Percentiles rank a stretch among this genome's conserved stretches.
Conservation (phyloP, 2,888 invertebrate genomes). For the Trimorus sp. region DNA sequence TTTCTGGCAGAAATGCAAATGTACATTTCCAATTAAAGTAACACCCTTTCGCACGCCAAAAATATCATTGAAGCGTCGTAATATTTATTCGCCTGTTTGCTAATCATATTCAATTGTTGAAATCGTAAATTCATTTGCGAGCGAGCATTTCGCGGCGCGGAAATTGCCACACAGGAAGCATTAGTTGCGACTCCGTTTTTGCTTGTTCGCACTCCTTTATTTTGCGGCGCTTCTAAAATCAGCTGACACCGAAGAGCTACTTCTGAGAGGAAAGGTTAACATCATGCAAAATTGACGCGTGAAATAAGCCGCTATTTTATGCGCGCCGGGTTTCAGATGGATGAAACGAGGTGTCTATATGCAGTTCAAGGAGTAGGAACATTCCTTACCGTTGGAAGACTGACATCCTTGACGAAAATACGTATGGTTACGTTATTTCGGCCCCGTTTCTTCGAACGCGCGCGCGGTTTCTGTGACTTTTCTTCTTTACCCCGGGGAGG, state of each 20-base stretch:
- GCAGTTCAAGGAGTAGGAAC: slow-evolving; percentile 60
- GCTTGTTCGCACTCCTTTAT: slow-evolving; percentile 19
- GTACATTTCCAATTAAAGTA: no score
- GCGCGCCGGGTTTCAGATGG: slow-evolving; percentile 63
- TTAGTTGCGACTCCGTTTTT: slow-evolving; percentile 10
- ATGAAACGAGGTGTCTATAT: slow-evolving; percentile 67
- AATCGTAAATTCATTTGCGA: no score
- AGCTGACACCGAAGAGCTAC: slow-evolving; percentile 43
- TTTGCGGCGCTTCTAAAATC: slow-evolving; percentile 30
- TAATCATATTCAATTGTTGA: no score
- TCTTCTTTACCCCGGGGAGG: slow-evolving; percentile 66
- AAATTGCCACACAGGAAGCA: slow-evolving; percentile 4
- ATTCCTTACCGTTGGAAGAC: slow-evolving; percentile 60
- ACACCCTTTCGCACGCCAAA: no score
- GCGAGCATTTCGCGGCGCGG: no score
- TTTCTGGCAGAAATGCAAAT: no score
- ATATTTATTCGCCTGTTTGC: no score
- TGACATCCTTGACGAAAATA: slow-evolving; percentile 67
- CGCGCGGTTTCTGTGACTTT: slow-evolving; percentile 70
- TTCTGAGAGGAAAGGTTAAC: slow-evolving; percentile 46
- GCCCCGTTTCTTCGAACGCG: slow-evolving; percentile 65
- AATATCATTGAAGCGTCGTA: no score
- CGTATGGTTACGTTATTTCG: slow-evolving; percentile 65
- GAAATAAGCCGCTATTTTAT: slow-evolving; percentile 63
- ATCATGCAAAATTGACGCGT: slow-evolving; percentile 51